Conservation (phyloP, 1,140 invertebrate species). For the Ceratina australensis region DNA sequence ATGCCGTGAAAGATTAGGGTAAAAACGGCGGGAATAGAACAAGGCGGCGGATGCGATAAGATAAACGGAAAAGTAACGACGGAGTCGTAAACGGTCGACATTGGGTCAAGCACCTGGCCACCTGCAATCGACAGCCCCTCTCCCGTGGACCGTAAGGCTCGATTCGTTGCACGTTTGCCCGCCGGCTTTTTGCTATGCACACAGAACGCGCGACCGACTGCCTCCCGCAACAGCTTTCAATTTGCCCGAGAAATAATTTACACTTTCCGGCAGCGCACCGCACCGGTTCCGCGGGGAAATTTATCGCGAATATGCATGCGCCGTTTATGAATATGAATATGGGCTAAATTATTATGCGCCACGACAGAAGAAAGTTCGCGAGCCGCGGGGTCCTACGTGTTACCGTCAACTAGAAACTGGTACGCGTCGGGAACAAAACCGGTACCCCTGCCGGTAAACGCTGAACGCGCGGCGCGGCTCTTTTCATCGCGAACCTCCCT, state of each 20-base stretch:
- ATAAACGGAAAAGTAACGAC: neutral
- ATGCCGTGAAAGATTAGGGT: too few species aligned
- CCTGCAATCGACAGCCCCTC: slow-evolving; percentile 27
- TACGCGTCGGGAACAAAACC: too few species aligned
- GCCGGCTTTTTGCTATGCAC: neutral
- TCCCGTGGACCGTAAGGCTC: neutral
- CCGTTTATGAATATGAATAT: slow-evolving; percentile 64
- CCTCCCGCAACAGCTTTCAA: slow-evolving; percentile 53
- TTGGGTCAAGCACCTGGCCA: neutral
- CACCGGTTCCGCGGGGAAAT: slow-evolving; percentile 46
- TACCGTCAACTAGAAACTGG: neutral
- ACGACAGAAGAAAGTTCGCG: slow-evolving; percentile 45
- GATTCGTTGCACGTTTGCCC: slow-evolving; percentile 10
- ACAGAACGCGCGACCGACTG: slow-evolving; percentile 1
- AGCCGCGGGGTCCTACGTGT: neutral
- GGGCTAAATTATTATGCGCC: slow-evolving; percentile 55
- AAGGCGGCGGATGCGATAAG: too few species aligned
- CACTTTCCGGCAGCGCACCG: slow-evolving; percentile 39
- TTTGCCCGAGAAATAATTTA: slow-evolving; percentile 60
- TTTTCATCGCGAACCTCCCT: neutral
- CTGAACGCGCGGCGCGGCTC: neutral
- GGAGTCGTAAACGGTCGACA: neutral
- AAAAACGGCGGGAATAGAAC: neutral
- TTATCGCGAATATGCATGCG: slow-evolving; percentile 63
- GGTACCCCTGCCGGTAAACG: neutral